A percentile compares a stretch with the other conserved stretches of the same genome.
These are phyloP conservation scores for Muscicapa adusta DNA, from an alignment of 2,113 vertebrate genomes.

Conservation along the genomic window DNA sequence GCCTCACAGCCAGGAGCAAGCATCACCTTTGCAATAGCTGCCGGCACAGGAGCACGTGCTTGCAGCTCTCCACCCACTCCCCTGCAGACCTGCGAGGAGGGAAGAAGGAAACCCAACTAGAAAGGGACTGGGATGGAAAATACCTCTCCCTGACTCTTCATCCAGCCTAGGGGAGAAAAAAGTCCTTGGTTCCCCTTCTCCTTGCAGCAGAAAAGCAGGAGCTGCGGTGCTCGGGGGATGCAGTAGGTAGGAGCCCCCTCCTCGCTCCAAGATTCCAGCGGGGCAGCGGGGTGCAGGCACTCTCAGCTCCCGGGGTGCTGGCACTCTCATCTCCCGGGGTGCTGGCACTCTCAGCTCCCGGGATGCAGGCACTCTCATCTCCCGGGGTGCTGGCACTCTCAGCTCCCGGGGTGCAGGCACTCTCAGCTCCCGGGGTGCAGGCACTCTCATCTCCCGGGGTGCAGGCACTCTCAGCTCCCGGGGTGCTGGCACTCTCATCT, in stretches of 20 bases:
- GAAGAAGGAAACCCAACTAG: background rate
- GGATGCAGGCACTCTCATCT: background rate
- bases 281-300: background rate
- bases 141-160: background rate
- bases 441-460: too few species aligned
- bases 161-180: background rate
- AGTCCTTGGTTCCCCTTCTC: background rate
- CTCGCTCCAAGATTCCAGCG: fast-evolving
- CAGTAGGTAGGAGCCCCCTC: fast-evolving
- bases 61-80: background rate
- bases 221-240: background rate
- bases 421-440: background rate
- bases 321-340: too few species aligned
- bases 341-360: background rate
- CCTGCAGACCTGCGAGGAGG: background rate
- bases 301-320: background rate
- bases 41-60: fast-evolving
- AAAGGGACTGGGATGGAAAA: background rate
- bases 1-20: background rate
- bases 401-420: too few species aligned
- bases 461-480: too few species aligned
- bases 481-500: too few species aligned
- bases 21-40: background rate
- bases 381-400: background rate
- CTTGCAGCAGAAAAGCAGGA: background rate